A percentile compares a stretch with the other conserved stretches of the same genome.
These are phyloP conservation scores for Teleogryllus oceanicus DNA, from an alignment of 2,888 invertebrate species.

Conservation along the genomic window DNA sequence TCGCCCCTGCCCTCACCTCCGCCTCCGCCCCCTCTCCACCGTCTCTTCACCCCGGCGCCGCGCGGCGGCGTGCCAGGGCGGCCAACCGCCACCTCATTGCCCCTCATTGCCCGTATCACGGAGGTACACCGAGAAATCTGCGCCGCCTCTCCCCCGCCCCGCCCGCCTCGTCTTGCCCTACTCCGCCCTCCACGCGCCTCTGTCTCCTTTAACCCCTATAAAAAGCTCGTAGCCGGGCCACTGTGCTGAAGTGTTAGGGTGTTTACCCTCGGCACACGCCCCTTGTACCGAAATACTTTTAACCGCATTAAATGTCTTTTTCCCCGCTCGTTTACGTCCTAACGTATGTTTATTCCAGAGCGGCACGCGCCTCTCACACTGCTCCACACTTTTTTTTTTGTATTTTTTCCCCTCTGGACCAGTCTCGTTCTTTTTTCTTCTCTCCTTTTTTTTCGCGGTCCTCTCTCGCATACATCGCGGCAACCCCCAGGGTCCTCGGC, in stretches of 20 bases:
- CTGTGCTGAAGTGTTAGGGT: slow-evolving; percentile 18
- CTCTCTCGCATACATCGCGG: background rate
- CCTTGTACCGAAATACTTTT: background rate
- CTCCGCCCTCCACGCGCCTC: background rate
- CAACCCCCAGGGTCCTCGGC: background rate
- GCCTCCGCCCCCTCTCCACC: no score
- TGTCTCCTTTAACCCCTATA: background rate
- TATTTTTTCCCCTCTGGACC: background rate
- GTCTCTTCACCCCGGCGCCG: no score
- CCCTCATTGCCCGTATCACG: no score
- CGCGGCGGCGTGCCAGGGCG: no score
- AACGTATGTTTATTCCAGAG: background rate
- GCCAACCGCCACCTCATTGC: no score
- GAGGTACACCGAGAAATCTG: background rate
- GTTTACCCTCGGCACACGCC: background rate
- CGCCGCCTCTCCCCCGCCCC: background rate
- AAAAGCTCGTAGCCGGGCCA: background rate
- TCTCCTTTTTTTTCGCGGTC: slow-evolving; percentile 4
- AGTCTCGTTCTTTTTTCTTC: background rate
- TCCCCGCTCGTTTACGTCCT: background rate
- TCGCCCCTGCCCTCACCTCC: no score
- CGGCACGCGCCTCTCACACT: background rate
- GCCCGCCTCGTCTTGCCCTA: no score
- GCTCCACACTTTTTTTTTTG: background rate
- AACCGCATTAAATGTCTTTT: slow-evolving; percentile 9